phyloP scores from a whole-genome alignment of 2,113 vertebrate species.

The Prietella phreatophila region DNA sequence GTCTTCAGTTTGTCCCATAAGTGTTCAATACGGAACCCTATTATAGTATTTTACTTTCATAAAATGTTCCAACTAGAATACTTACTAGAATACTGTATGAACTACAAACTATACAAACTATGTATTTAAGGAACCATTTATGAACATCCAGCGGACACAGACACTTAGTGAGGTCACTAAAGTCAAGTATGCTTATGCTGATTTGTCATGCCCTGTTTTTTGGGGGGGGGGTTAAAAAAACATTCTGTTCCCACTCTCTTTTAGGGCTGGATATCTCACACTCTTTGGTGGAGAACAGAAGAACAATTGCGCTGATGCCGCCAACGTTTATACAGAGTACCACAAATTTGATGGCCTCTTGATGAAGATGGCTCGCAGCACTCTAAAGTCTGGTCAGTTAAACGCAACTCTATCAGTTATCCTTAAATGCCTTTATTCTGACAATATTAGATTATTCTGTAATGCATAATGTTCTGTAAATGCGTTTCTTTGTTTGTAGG shows the following conservation, averaged over 20 bases:
- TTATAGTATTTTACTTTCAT: neutral
- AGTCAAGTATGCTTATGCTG: neutral
- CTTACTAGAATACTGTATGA: neutral
- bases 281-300: slow-evolving; percentile 74
- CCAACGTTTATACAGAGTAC: slow-evolving; percentile 71
- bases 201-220: neutral
- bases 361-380: slow-evolving; percentile 76
- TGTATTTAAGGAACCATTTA: neutral
- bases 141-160: neutral
- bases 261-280: slow-evolving; percentile 79
- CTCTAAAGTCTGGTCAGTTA: slow-evolving; percentile 69
- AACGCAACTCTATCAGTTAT: neutral
- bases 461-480: neutral
- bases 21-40: neutral
- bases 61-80: neutral
- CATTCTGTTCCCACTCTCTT: neutral
- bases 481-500: neutral
- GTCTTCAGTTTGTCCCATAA: neutral
- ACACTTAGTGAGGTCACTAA: neutral
- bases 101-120: neutral
- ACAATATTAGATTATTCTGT: neutral
- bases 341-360: slow-evolving; percentile 74
- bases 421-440: neutral
- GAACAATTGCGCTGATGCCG: slow-evolving; percentile 64
- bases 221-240: neutral